Conservation (phyloP, 2,113 vertebrate genomes). For the Misgurnus mizolepis region DNA sequence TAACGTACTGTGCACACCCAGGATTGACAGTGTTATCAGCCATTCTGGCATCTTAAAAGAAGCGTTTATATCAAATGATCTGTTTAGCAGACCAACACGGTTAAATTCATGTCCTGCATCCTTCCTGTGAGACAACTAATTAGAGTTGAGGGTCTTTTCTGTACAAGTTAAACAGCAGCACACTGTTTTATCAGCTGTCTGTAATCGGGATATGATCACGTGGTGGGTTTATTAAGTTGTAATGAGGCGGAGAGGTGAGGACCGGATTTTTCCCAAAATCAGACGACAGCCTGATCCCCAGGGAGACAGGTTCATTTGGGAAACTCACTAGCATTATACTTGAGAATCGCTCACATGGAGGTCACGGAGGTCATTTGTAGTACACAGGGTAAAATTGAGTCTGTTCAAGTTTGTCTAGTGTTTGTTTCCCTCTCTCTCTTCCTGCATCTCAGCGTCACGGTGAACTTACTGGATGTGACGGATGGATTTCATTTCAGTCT, state of each 20-base stretch:
- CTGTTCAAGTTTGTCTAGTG: constrained; percentile 42
- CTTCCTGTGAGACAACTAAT: constrained; percentile 45
- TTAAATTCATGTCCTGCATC: constrained; percentile 47
- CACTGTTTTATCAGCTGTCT: constrained; percentile 61
- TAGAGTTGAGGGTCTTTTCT: constrained; percentile 18
- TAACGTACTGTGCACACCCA: too few relatives aligned
- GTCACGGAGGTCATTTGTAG: constrained; percentile 28
- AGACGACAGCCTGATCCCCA: constrained; percentile 7
- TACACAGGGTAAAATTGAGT: constrained; percentile 17
- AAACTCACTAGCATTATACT: constrained; percentile 29
- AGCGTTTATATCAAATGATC: constrained; percentile 3
- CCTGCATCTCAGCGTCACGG: constrained; percentile 44
- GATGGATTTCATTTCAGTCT: constrained; percentile 51
- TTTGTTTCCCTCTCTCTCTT: constrained; percentile 34
- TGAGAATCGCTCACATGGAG: constrained; percentile 19
- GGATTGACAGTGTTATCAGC: not conserved
- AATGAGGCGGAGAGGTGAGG: constrained; percentile 57
- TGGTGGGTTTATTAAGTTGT: constrained; percentile 53
- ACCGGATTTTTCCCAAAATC: constrained; percentile 42
- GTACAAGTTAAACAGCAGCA: not conserved
- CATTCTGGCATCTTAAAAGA: constrained; percentile 20
- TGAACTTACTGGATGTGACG: constrained; percentile 42
- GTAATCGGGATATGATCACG: constrained; percentile 55
- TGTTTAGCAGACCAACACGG: constrained; percentile 5
- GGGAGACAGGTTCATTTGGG: constrained; percentile 8